These are phyloP conservation scores for Forpus xanthops DNA, from an alignment of 2,797 vertebrate genomes.

Conservation along the genomic window DNA sequence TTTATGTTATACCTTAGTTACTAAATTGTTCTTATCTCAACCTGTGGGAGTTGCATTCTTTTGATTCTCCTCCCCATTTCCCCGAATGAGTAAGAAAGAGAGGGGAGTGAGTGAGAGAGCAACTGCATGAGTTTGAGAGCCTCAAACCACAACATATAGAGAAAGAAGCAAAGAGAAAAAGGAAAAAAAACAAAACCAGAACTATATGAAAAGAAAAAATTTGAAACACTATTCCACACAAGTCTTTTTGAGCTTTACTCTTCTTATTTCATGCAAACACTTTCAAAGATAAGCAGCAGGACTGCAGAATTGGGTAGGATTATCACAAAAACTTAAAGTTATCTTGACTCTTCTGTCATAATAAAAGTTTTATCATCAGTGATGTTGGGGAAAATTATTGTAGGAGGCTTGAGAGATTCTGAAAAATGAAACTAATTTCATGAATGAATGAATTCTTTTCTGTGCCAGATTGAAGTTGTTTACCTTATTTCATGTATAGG, in stretches of 20 bases:
- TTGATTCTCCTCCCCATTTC: too few relatives aligned
- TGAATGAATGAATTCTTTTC: neutral
- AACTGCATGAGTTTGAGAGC: too few relatives aligned
- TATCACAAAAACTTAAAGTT: neutral
- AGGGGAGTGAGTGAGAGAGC: too few relatives aligned
- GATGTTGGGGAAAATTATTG: neutral
- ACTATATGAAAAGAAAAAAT: neutral
- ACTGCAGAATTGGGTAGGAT: neutral
- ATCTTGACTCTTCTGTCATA: neutral
- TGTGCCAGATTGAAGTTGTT: neutral
- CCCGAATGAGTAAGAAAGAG: too few relatives aligned
- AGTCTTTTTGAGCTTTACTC: neutral
- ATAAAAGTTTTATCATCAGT: neutral
- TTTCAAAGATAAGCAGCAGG: neutral
- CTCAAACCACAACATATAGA: too few relatives aligned
- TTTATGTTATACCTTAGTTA: too few relatives aligned
- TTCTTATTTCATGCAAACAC: neutral
- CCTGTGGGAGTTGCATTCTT: too few relatives aligned
- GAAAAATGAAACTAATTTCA: neutral
- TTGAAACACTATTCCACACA: neutral
- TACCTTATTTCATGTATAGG: neutral
- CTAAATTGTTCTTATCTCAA: too few relatives aligned
- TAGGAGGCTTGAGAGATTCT: neutral
- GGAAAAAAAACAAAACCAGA: fast-evolving
- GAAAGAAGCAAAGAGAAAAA: neutral